phyloP scores from a whole-genome alignment of 2,797 vertebrate genomes.

The Eulemur rubriventer region DNA sequence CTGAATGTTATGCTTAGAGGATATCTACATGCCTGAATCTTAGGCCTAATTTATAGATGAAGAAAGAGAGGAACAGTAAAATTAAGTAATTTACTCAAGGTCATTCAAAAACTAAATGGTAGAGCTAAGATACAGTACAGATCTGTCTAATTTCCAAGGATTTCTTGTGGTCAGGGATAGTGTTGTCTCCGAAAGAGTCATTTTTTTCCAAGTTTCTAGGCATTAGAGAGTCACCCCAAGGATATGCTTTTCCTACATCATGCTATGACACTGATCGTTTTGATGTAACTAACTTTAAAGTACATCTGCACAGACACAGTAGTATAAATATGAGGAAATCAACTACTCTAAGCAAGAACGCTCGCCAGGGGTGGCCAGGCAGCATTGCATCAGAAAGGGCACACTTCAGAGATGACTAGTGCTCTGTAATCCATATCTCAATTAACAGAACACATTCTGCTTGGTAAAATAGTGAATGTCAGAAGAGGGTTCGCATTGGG shows the following conservation, averaged over 20 bases:
- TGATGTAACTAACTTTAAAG: not conserved
- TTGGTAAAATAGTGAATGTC: not conserved
- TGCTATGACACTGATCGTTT: not conserved
- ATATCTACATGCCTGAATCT: not conserved
- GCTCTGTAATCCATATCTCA: not conserved
- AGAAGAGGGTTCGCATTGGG: not conserved
- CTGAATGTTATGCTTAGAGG: not conserved
- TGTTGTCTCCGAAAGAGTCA: not conserved
- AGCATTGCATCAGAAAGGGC: not conserved
- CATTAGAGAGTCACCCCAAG: not conserved
- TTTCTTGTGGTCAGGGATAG: not conserved
- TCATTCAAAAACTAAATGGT: not conserved
- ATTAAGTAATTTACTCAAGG: not conserved
- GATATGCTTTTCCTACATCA: not conserved
- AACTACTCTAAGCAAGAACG: not conserved
- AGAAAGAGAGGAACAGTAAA: not conserved
- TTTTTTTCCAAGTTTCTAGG: not conserved
- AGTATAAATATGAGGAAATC: not conserved
- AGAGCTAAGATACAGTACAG: not conserved
- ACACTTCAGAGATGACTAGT: not conserved
- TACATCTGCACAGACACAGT: not conserved
- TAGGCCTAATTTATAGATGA: not conserved
- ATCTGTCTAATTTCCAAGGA: not conserved
- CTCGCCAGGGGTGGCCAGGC: accelerated
- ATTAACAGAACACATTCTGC: not conserved